Evolutionary conservation across 2,797 vertebrate genomes (phyloP).

Genomic region (Microcaecilia unicolor): DNA sequence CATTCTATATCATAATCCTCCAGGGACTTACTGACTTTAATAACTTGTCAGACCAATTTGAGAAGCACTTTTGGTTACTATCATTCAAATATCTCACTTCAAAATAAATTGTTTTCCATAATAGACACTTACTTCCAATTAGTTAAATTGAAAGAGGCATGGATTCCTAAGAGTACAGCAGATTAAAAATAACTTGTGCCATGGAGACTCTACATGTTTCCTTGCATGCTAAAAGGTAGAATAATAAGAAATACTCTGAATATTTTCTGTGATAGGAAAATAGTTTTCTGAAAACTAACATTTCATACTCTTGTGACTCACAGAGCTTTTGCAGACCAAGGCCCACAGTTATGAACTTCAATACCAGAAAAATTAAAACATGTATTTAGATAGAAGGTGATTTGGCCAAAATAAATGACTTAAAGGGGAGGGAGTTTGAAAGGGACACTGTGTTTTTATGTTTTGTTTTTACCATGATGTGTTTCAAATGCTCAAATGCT

Average conservation of each 20-base stretch:
- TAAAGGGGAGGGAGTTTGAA: too few relatives aligned
- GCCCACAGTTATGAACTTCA: too few relatives aligned
- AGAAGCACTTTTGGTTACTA: conserved; percentile 21
- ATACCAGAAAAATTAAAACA: too few relatives aligned
- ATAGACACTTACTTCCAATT: conserved; percentile 23
- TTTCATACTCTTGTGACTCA: neutral
- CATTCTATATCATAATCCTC: conserved; percentile 20
- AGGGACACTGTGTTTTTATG: too few relatives aligned
- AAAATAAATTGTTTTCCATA: conserved; percentile 29
- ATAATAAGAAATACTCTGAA: neutral
- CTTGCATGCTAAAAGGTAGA: neutral
- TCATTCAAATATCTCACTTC: conserved; percentile 28
- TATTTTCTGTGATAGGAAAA: neutral
- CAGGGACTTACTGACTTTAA: conserved; percentile 16
- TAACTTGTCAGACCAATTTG: conserved; percentile 24
- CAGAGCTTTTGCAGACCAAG: too few relatives aligned
- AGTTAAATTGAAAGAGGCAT: conserved; percentile 22
- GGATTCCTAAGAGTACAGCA: conserved; percentile 14
- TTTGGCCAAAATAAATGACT: too few relatives aligned
- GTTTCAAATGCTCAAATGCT: too few relatives aligned
- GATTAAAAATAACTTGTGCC: conserved; percentile 4
- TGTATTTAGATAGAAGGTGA: too few relatives aligned
- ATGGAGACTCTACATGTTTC: neutral
- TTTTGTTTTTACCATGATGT: too few relatives aligned
- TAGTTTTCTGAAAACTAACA: neutral